Conservation (phyloP, 2,113 vertebrate species). For the Clarias batrachus region DNA sequence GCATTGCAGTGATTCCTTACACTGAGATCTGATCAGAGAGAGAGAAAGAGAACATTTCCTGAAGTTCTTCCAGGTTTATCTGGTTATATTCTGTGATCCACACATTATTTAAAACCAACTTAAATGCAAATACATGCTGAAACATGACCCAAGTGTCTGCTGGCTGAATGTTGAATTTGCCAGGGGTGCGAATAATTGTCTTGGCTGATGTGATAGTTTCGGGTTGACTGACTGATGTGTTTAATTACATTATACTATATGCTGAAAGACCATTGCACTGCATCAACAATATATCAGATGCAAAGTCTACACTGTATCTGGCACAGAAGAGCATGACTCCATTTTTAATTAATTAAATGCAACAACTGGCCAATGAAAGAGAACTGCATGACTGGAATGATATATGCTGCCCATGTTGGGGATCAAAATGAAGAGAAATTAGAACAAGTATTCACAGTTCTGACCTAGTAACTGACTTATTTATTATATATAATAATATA, state of each 20-base stretch:
- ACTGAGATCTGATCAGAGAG: conserved; percentile 50
- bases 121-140: background rate
- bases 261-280: background rate
- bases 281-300: background rate
- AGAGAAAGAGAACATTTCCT: background rate
- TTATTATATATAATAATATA: too few relatives aligned
- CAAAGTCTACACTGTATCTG: background rate
- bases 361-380: background rate
- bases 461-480: background rate
- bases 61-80: background rate
- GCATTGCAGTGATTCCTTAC: conserved; percentile 58
- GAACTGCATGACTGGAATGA: background rate
- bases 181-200: too few relatives aligned
- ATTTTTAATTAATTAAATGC: background rate
- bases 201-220: too few relatives aligned
- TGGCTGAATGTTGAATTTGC: background rate
- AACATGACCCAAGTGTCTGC: background rate
- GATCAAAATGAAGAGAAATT: background rate
- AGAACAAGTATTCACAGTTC: background rate
- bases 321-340: background rate
- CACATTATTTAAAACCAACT: background rate
- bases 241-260: background rate
- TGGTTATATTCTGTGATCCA: background rate
- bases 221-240: too few relatives aligned
- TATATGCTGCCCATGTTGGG: background rate